Conservation (phyloP, 2,113 vertebrate genomes). For the Tachysurus vachellii region DNA sequence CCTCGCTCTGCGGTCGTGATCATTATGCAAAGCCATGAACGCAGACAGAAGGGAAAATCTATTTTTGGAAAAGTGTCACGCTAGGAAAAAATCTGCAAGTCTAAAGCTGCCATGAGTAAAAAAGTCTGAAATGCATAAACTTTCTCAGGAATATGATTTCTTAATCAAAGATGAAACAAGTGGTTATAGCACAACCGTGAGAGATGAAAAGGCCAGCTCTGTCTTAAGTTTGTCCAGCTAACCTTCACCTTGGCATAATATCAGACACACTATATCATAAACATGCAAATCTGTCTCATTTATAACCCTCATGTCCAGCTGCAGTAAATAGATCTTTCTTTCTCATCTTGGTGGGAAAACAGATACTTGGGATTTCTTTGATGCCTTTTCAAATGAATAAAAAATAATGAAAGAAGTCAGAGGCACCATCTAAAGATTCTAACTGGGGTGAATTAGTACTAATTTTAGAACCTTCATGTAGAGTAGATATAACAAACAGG, state of each 20-base stretch:
- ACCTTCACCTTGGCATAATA: conserved; percentile 46
- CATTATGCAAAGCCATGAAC: conserved; percentile 35
- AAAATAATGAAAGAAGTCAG: neutral
- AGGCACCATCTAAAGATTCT: neutral
- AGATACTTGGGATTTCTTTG: neutral
- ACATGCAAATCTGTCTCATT: conserved; percentile 36
- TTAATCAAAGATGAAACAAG: conserved; percentile 10
- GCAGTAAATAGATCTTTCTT: conserved; percentile 24
- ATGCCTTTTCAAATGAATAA: neutral
- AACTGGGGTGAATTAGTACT: neutral
- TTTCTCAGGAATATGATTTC: neutral
- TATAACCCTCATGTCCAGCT: conserved; percentile 28
- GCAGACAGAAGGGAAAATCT: conserved; percentile 39
- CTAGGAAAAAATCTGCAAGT: conserved; percentile 29
- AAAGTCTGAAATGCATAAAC: neutral
- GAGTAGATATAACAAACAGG: too few species aligned
- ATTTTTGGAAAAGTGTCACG: conserved; percentile 33
- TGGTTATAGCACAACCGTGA: neutral
- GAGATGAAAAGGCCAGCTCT: conserved; percentile 15
- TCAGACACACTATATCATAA: conserved; percentile 45
- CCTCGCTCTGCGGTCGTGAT: conserved; percentile 20
- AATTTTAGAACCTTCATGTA: neutral
- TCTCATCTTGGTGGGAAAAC: conserved; percentile 32
- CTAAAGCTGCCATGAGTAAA: neutral
- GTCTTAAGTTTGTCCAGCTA: conserved; percentile 37